phyloP scores from a whole-genome alignment of 2,797 vertebrate species.

The Amniataba percoides region DNA sequence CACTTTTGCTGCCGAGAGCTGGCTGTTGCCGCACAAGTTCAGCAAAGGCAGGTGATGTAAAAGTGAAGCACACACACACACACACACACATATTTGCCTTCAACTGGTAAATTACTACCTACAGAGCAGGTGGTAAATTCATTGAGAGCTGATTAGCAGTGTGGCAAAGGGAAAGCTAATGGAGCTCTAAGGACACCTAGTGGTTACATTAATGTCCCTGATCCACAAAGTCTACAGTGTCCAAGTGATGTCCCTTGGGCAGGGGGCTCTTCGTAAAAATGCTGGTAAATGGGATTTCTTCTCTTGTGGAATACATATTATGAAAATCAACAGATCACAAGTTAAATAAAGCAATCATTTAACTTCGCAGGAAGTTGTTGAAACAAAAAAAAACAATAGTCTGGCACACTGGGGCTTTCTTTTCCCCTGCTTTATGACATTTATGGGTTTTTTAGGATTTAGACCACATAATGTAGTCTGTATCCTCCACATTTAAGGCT shows the following conservation, averaged over 20 bases:
- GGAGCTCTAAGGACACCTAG: conserved; percentile 82
- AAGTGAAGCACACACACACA: conserved; percentile 31
- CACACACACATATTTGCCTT: conserved; percentile 32
- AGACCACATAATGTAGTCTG: conserved; percentile 4
- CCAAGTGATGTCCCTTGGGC: neutral
- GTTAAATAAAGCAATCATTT: conserved; percentile 11
- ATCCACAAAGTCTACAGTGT: neutral
- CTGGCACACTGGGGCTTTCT: neutral
- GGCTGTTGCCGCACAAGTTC: conserved; percentile 45
- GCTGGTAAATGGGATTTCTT: neutral
- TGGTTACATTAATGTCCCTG: conserved; percentile 60
- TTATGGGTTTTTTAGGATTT: neutral
- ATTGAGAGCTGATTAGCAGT: conserved; percentile 42
- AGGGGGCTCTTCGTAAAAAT: neutral
- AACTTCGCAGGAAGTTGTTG: too few species aligned
- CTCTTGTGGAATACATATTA: neutral
- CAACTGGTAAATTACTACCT: conserved; percentile 46
- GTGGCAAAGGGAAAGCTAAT: conserved; percentile 19
- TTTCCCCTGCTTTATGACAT: neutral
- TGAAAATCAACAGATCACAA: neutral
- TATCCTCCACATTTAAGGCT: conserved; percentile 38
- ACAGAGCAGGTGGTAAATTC: conserved; percentile 42
- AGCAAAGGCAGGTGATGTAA: conserved; percentile 39
- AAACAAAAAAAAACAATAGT: too few species aligned
- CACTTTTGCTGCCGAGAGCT: conserved; percentile 63